These are phyloP conservation scores for Felis chaus DNA, from an alignment of 2,113 vertebrate genomes.

Conservation along the genomic window DNA sequence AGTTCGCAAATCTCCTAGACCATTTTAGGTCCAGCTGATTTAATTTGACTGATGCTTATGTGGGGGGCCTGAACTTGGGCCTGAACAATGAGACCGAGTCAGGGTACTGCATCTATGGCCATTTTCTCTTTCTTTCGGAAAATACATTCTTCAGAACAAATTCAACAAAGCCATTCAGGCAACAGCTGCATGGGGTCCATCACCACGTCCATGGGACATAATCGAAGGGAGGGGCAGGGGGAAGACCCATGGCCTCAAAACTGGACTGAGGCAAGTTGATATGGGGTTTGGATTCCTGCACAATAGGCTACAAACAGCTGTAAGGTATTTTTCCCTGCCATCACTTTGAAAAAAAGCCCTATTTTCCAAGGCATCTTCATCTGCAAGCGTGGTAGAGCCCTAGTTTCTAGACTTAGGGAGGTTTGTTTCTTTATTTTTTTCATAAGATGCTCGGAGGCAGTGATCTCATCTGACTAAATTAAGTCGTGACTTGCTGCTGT, in stretches of 20 bases:
- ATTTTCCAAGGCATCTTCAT: background rate
- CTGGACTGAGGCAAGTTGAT: background rate
- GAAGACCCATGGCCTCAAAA: background rate
- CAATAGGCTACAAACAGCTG: background rate
- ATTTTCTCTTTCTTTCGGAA: conserved; percentile 53
- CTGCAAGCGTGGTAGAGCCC: background rate
- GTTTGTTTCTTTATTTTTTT: background rate
- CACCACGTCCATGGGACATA: background rate
- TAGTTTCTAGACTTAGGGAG: conserved; percentile 61
- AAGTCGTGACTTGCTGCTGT: conserved; percentile 69
- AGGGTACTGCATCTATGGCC: background rate
- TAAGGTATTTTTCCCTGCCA: background rate
- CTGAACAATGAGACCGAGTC: background rate
- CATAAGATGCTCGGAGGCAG: conserved; percentile 56
- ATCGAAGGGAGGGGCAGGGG: background rate
- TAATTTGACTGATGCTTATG: conserved; percentile 39
- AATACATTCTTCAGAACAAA: conserved; percentile 64
- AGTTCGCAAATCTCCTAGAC: conserved; percentile 32
- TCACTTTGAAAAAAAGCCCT: conserved; percentile 26
- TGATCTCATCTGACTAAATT: conserved; percentile 74
- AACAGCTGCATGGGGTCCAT: background rate
- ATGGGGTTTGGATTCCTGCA: background rate
- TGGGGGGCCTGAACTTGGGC: conserved; percentile 50
- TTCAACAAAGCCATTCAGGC: conserved; percentile 51
- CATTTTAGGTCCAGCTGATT: conserved; percentile 58